These are phyloP conservation scores for Pseudeuparius sepicola DNA, from an alignment of 2,888 invertebrate species.

Conservation along the genomic window DNA sequence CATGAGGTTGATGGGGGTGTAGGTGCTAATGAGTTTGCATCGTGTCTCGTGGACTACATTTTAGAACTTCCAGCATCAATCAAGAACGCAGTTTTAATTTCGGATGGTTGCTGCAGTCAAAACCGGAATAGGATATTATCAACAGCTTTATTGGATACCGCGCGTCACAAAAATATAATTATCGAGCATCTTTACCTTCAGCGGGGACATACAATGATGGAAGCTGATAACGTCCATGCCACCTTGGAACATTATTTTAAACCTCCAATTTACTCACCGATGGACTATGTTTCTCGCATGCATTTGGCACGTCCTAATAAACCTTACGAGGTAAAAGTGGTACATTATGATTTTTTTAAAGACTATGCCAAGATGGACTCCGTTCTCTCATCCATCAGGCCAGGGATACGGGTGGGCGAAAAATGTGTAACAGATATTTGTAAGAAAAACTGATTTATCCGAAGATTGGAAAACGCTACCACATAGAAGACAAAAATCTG, in stretches of 20 bases:
- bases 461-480: no score
- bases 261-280: not conserved
- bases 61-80: not conserved
- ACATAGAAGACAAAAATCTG: no score
- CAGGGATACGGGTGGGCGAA: not conserved
- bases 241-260: slow-evolving; percentile 1
- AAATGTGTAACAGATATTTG: not conserved
- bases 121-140: not conserved
- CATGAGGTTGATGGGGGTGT: slow-evolving; percentile 16
- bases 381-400: not conserved
- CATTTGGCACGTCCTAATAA: not conserved
- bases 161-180: not conserved
- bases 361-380: not conserved
- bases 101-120: slow-evolving; percentile 16
- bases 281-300: not conserved
- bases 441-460: no score
- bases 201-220: slow-evolving; percentile 1
- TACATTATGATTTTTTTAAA: slow-evolving; percentile 1
- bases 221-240: slow-evolving; percentile 1
- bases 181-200: not conserved
- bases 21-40: slow-evolving; percentile 15
- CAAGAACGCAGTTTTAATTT: slow-evolving; percentile 12
- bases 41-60: slow-evolving; percentile 13
- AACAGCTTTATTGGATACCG: not conserved
- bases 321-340: slow-evolving; percentile 1